Base-by-base conservation (phyloP, 1,140 invertebrate genomes). In the Drosophila sturtevanti region DNA sequence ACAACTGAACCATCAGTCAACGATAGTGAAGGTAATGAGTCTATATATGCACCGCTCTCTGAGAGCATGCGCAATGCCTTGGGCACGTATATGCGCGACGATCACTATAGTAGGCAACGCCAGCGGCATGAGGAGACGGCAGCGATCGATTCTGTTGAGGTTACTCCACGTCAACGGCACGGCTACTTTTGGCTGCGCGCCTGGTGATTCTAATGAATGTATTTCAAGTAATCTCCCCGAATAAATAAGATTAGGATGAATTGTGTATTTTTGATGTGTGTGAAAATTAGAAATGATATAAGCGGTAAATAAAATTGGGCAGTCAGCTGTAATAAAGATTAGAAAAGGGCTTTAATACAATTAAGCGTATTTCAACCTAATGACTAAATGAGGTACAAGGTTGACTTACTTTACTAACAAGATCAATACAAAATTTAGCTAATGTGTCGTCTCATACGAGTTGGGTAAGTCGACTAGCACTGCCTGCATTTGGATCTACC, bases 21-120 rank as follows among this genome's bases (percentile, higher is more conserved):
- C 11, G 76, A 59, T 21, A 71, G 51, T 12, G 61, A 60, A 14
- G 22, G n/a, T 3, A 34, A 55, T 10, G 69, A 71, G 1, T 52
- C 35, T n/a, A 27, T 12, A 12, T 14, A 58, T 4, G 37, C 69
- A 27, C 22, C 68, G 0, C 63, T 82, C 66, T 73, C 77, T 0
- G 85, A 89, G 60, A 67, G 68, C 58, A 72, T 84, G 73, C 89
- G 81, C 61, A 91, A 85, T 77, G 48, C 66, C 16, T 58, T 89
- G 0, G 75, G 81, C 27, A 52, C 61, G 9, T 90, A 77, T 18
- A 84, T 89, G 79, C 79, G 68, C n/a, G 81, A 91, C 56, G 85
- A 91, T 81, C 55, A 6, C 4, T 27, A 38, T 10, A 87, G 59
- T 60, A 76, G 77, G 1, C 68, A 81, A 35, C 81, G 85, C 0